A percentile compares a stretch with the other conserved stretches of the same genome.
Evolutionary conservation across 2,113 vertebrate species (phyloP).

Genomic region (Danionella cerebrum): DNA sequence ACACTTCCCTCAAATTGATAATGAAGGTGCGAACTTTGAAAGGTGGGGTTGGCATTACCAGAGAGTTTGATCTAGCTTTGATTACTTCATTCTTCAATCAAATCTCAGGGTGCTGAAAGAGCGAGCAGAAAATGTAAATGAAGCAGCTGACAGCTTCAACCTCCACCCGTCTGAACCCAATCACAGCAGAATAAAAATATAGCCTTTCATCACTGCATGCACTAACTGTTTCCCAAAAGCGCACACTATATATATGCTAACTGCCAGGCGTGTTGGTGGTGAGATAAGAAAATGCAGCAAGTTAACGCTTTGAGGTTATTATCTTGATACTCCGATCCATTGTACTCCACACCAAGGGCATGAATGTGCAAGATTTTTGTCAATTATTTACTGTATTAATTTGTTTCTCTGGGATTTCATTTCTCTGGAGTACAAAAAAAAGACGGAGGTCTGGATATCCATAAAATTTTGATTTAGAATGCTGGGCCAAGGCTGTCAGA

Average conservation of each 20-base stretch:
- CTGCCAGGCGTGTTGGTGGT: not conserved
- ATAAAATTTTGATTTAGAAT: constrained; percentile 12
- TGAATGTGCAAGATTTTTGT: not conserved
- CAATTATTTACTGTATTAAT: constrained; percentile 1
- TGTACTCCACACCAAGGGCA: not conserved
- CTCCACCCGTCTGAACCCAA: not conserved
- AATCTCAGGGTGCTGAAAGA: constrained; percentile 40
- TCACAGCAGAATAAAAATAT: constrained; percentile 17
- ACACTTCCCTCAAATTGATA: constrained; percentile 19
- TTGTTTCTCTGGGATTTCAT: not conserved
- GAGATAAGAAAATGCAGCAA: constrained; percentile 2
- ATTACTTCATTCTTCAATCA: constrained; percentile 37
- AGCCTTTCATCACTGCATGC: constrained; percentile 1
- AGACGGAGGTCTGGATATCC: not conserved
- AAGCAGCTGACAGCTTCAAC: not conserved
- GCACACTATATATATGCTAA: constrained; percentile 7
- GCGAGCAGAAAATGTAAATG: constrained; percentile 4
- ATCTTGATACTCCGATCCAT: constrained; percentile 1
- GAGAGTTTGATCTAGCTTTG: constrained; percentile 25
- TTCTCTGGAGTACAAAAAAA: constrained; percentile 1
- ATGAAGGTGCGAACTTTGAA: constrained; percentile 32
- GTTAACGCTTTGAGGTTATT: not conserved
- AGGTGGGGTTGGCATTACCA: constrained; percentile 24
- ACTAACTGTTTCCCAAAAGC: constrained; percentile 12
- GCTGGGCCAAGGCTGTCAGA: not conserved